Evolutionary conservation across 2,113 vertebrate genomes (phyloP).

Genomic region (Herpailurus yagouaroundi): DNA sequence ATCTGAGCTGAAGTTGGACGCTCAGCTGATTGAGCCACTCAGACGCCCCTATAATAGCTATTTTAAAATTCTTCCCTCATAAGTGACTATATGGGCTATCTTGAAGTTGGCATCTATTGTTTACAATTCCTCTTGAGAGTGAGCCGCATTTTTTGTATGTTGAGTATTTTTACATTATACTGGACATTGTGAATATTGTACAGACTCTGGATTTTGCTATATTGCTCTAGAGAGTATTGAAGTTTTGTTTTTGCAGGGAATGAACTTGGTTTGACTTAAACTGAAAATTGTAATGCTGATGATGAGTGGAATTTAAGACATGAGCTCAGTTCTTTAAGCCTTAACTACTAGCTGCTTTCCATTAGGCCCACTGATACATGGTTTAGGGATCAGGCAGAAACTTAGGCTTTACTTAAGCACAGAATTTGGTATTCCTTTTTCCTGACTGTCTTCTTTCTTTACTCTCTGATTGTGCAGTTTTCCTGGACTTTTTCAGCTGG

Average conservation of each 20-base stretch:
- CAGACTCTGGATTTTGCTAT: slow-evolving; percentile 44
- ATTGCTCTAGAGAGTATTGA: background rate
- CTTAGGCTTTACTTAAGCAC: background rate
- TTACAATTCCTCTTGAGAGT: background rate
- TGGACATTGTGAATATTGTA: background rate
- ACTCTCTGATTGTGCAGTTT: background rate
- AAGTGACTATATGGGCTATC: background rate
- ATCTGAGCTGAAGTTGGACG: no score
- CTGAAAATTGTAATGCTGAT: background rate
- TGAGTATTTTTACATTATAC: background rate
- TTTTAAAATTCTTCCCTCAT: background rate
- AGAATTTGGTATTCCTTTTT: background rate
- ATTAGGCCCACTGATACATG: background rate
- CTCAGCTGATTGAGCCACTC: no score
- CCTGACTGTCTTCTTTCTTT: background rate
- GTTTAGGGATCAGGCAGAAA: background rate
- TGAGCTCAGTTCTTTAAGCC: background rate
- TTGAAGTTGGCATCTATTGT: background rate
- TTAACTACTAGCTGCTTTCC: background rate
- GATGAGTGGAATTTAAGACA: background rate
- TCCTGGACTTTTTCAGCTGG: background rate
- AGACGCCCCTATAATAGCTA: background rate
- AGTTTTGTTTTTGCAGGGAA: slow-evolving; percentile 22
- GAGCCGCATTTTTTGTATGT: background rate
- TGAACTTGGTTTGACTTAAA: background rate